These are phyloP conservation scores for Intellagama lesueurii DNA, from an alignment of 2,797 vertebrate species.

Conservation along the genomic window DNA sequence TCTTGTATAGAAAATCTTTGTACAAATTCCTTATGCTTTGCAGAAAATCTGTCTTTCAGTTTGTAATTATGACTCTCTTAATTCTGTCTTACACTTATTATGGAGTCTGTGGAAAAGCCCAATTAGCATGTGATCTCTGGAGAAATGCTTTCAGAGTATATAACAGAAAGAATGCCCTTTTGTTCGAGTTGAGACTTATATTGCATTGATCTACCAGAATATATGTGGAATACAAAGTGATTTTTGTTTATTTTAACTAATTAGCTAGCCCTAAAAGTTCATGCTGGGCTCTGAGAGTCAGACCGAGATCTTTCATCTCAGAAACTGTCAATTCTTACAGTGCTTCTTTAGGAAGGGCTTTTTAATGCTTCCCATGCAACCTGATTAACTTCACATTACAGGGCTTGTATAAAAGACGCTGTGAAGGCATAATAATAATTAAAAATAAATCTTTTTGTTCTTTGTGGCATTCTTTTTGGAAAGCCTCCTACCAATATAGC, in stretches of 20 bases:
- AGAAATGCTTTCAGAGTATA: neutral
- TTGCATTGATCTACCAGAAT: constrained; percentile 41
- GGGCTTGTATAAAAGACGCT: constrained; percentile 22
- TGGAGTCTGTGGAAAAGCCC: neutral
- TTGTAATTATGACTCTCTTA: neutral
- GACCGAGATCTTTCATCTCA: constrained; percentile 38
- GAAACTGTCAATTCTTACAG: constrained; percentile 15
- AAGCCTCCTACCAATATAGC: constrained; percentile 2
- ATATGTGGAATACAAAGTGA: neutral
- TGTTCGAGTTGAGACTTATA: constrained; percentile 11
- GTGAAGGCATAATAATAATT: constrained; percentile 8
- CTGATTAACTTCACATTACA: constrained; percentile 10
- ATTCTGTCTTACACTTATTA: neutral
- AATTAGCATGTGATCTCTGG: neutral
- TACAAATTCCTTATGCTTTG: constrained; percentile 1
- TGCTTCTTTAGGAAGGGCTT: constrained; percentile 49
- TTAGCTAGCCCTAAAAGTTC: constrained; percentile 60
- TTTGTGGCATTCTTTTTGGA: neutral
- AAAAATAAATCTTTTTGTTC: neutral
- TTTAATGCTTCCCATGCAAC: constrained; percentile 41
- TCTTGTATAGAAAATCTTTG: neutral
- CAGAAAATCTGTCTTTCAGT: neutral
- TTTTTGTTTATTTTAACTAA: constrained; percentile 31
- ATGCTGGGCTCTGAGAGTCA: constrained; percentile 53
- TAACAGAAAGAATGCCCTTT: constrained; percentile 31